These are phyloP conservation scores for Orchesella cincta DNA, from an alignment of 1,140 invertebrate genomes.

Conservation along the genomic window DNA sequence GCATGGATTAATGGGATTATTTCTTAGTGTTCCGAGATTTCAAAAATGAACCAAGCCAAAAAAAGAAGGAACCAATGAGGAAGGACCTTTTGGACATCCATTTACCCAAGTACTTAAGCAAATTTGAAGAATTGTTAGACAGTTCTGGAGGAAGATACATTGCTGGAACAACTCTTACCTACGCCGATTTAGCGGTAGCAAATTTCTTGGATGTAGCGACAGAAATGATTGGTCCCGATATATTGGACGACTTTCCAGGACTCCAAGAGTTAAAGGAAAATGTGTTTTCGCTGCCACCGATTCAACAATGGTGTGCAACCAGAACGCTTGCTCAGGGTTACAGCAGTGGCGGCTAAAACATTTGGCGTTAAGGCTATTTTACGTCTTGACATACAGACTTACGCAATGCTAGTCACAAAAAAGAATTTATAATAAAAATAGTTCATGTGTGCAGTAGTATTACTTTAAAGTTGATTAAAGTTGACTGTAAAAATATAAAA, in stretches of 20 bases:
- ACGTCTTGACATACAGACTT: no score
- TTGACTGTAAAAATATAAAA: no score
- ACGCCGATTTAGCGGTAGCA: constrained; percentile 19
- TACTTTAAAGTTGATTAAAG: no score
- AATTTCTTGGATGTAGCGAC: constrained; percentile 16
- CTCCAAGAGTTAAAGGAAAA: background rate
- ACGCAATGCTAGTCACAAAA: no score
- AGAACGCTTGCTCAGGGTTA: background rate
- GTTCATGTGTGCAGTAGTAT: no score
- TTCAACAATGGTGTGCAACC: background rate
- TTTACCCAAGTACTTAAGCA: constrained; percentile 18
- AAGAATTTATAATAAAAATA: no score
- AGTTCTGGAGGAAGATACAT: background rate
- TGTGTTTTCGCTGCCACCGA: background rate
- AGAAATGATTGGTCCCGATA: background rate
- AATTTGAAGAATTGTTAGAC: constrained; percentile 18
- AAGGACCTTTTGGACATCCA: constrained; percentile 3
- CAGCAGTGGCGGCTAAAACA: no score
- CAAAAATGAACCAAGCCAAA: constrained; percentile 14
- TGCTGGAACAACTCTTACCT: constrained; percentile 6
- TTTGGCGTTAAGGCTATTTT: no score
- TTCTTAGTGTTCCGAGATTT: constrained; percentile 22
- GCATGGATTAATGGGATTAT: no score
- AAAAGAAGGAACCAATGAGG: constrained; percentile 25
- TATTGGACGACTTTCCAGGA: constrained; percentile 11